Percentiles rank a stretch among this genome's conserved stretches.
phyloP scores from a whole-genome alignment of 2,888 invertebrate genomes.

The Drosophila infuscata region DNA sequence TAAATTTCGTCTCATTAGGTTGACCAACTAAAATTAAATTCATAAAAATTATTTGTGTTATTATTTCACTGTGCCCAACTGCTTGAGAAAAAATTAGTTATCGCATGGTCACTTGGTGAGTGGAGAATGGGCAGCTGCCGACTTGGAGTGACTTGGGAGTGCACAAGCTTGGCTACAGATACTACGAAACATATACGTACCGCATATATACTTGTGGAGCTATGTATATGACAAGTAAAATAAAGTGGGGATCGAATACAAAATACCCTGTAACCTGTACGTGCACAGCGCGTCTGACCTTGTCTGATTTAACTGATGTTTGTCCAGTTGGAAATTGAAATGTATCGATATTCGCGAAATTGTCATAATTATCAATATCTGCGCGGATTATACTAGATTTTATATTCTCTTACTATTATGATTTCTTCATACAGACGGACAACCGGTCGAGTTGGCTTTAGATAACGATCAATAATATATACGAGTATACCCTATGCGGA shows the following conservation, averaged over 20 bases:
- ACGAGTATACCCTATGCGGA: neutral
- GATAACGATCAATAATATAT: neutral
- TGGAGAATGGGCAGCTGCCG: conserved; percentile 20
- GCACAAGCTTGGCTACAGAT: conserved; percentile 37
- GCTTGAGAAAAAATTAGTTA: conserved; percentile 32
- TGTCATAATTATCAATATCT: too few species aligned
- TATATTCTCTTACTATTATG: neutral
- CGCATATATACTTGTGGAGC: conserved; percentile 7
- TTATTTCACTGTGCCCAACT: conserved; percentile 19
- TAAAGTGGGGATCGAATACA: neutral
- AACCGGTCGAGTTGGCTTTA: neutral
- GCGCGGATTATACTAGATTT: neutral
- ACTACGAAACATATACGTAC: conserved; percentile 12
- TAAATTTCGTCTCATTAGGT: neutral
- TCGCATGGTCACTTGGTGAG: conserved; percentile 40
- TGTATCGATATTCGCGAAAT: neutral
- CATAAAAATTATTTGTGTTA: neutral
- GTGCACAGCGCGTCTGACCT: too few species aligned
- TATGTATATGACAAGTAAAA: neutral
- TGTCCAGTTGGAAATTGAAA: neutral
- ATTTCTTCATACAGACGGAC: neutral
- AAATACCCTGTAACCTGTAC: neutral
- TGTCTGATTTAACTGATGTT: neutral
- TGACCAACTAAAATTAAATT: neutral
- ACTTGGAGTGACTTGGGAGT: conserved; percentile 36